Conservation (phyloP, 2,113 vertebrate genomes). For the Zosterops pallidus region DNA sequence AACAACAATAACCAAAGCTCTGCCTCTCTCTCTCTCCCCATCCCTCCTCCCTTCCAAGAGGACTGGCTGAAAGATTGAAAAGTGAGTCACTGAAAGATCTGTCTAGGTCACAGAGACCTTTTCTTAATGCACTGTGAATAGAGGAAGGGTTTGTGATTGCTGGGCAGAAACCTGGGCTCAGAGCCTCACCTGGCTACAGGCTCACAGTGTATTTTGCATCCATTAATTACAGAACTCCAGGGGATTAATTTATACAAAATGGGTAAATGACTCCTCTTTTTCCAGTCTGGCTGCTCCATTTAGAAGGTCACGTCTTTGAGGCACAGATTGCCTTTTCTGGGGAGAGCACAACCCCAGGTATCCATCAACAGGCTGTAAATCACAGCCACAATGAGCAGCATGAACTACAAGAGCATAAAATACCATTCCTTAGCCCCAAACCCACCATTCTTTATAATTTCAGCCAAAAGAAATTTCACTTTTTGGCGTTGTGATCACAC, state of each 20-base stretch:
- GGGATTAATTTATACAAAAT: neutral
- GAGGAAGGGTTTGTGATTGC: neutral
- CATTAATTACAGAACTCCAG: neutral
- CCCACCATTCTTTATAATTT: neutral
- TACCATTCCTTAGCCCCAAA: neutral
- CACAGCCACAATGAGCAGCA: neutral
- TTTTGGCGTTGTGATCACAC: neutral
- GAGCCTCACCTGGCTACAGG: neutral
- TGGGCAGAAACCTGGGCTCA: neutral
- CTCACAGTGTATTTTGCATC: neutral
- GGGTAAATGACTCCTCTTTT: neutral
- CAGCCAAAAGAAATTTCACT: neutral
- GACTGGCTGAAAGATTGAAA: neutral
- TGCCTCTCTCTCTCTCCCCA: neutral
- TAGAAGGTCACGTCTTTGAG: neutral
- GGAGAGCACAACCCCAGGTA: neutral
- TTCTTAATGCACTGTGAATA: neutral
- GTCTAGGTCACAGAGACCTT: constrained; percentile 20
- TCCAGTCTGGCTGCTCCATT: neutral
- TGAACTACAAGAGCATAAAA: neutral
- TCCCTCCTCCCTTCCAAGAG: neutral
- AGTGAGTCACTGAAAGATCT: constrained; percentile 30
- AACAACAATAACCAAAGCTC: constrained; percentile 49
- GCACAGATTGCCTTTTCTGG: neutral
- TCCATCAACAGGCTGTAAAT: neutral